Conservation (phyloP, 2,888 invertebrate genomes). For the Sesia bembeciformis region DNA sequence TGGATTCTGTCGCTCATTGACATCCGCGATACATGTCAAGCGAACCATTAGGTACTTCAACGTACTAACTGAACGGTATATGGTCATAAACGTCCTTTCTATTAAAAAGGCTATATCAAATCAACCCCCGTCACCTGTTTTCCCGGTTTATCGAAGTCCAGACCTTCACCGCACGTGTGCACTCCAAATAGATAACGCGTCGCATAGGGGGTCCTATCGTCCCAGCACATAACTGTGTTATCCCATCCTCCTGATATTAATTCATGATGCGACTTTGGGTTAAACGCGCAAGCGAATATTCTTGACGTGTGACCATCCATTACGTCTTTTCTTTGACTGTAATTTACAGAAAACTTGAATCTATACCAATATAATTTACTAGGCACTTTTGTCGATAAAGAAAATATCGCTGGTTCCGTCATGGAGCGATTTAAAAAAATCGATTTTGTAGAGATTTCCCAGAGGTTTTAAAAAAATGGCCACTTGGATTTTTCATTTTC, state of each 20-base stretch:
- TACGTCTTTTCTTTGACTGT: conserved; percentile 56
- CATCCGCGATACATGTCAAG: too few relatives aligned
- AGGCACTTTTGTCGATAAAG: too few relatives aligned
- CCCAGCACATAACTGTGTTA: conserved; percentile 79
- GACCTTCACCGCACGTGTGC: conserved; percentile 79
- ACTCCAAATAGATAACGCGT: conserved; percentile 73
- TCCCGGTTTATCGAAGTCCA: conserved; percentile 77
- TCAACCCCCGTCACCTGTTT: conserved; percentile 58
- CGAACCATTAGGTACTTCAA: too few relatives aligned
- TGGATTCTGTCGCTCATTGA: too few relatives aligned
- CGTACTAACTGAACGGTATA: too few relatives aligned
- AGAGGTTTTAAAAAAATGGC: background rate
- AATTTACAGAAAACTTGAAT: conserved; percentile 6
- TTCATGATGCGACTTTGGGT: conserved; percentile 78
- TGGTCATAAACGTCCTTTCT: too few relatives aligned
- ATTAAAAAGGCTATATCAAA: too few relatives aligned
- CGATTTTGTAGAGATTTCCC: too few relatives aligned
- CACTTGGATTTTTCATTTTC: background rate
- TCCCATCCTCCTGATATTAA: conserved; percentile 81
- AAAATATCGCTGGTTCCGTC: too few relatives aligned
- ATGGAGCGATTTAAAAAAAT: too few relatives aligned
- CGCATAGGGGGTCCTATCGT: conserved; percentile 77
- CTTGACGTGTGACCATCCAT: conserved; percentile 77
- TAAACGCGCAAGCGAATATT: conserved; percentile 78
- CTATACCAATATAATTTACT: too few relatives aligned